A percentile compares a stretch with the other conserved stretches of the same genome.
phyloP scores from a whole-genome alignment of 2,113 vertebrate species.

The Engystomops pustulosus region DNA sequence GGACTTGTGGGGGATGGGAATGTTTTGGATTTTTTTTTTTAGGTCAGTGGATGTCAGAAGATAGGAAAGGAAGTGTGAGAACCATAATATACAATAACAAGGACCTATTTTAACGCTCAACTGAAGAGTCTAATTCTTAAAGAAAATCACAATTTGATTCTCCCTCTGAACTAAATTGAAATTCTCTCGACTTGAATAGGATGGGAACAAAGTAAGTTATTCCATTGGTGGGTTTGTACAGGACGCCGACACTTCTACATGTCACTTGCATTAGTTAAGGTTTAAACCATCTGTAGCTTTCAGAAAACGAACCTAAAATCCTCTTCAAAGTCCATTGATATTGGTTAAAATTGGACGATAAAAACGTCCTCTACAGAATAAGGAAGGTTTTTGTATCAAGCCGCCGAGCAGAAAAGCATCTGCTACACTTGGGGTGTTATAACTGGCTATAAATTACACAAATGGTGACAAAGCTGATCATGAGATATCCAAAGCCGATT shows the following conservation, averaged over 20 bases:
- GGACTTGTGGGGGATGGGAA: background rate
- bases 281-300: constrained; percentile 19
- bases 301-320: constrained; percentile 7
- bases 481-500: constrained; percentile 35
- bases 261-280: constrained; percentile 25
- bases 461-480: constrained; percentile 42
- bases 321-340: constrained; percentile 1
- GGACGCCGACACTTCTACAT: background rate
- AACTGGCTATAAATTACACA: constrained; percentile 40
- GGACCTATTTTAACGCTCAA: background rate
- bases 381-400: constrained; percentile 8
- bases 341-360: constrained; percentile 18
- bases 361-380: constrained; percentile 32
- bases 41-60: background rate
- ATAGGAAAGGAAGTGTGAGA: background rate
- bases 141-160: background rate
- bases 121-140: background rate
- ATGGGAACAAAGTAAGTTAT: constrained; percentile 11
- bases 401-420: constrained; percentile 45
- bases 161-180: background rate
- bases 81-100: too few relatives aligned
- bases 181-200: background rate
- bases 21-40: background rate
- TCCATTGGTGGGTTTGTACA: constrained; percentile 4
- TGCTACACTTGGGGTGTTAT: constrained; percentile 47